These are phyloP conservation scores for Eremophila alpestris DNA, from an alignment of 2,797 vertebrate species.

Conservation along the genomic window DNA sequence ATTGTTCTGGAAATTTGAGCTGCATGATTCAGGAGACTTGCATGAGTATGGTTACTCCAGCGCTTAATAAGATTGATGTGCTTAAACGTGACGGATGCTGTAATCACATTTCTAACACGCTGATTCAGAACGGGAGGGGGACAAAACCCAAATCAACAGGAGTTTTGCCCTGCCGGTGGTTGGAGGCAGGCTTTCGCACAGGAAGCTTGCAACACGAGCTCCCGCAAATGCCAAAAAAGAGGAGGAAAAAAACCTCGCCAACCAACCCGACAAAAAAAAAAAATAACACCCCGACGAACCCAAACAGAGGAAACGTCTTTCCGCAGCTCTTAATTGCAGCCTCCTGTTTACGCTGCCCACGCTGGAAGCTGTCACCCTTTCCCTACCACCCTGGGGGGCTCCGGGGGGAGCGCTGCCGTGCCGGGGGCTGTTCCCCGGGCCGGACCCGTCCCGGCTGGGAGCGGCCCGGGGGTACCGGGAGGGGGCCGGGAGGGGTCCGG, in stretches of 20 bases:
- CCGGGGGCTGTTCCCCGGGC: neutral
- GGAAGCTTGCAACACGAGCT: neutral
- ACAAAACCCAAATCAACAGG: neutral
- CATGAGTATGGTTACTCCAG: neutral
- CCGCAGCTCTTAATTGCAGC: neutral
- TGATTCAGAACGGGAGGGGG: neutral
- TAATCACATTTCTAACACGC: neutral
- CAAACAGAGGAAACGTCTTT: neutral
- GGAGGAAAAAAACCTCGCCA: neutral
- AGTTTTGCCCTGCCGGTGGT: neutral
- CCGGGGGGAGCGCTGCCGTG: neutral
- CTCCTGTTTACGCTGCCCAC: neutral
- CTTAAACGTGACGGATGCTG: neutral
- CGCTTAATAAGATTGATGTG: neutral
- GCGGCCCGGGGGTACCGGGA: neutral
- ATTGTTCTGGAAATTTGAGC: conserved; percentile 25
- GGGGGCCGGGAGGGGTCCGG: neutral
- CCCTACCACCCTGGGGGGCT: neutral
- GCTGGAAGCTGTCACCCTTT: neutral
- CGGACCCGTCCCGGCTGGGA: neutral
- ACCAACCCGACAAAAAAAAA: neutral
- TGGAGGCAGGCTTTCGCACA: neutral
- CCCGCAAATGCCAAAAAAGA: neutral
- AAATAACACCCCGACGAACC: neutral
- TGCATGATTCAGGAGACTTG: conserved; percentile 19